Conservation (phyloP, 2,888 invertebrate genomes). For the Serrognathus titanus region DNA sequence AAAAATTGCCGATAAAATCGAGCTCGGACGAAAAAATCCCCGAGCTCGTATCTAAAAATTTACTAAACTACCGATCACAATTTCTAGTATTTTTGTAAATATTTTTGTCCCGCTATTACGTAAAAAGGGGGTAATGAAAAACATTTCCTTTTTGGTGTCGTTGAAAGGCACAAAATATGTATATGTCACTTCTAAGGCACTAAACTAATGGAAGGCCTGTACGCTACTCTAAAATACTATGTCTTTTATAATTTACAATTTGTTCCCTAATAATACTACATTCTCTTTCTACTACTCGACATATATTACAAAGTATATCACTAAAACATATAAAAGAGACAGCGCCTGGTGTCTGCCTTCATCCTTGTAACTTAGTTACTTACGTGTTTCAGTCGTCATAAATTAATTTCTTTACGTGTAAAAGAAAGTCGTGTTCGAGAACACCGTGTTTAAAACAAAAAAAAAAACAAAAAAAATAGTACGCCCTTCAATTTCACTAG, state of each 20-base stretch:
- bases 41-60: not conserved
- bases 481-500: slow-evolving; percentile 14
- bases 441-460: slow-evolving; percentile 9
- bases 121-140: slow-evolving; percentile 9
- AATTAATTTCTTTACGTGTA: slow-evolving; percentile 20
- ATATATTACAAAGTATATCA: slow-evolving; percentile 18
- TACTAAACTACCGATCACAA: no score
- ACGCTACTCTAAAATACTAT: slow-evolving; percentile 26
- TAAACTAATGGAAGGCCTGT: slow-evolving; percentile 44
- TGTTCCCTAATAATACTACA: slow-evolving; percentile 32
- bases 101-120: not conserved
- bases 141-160: slow-evolving; percentile 25
- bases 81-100: not conserved
- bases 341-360: slow-evolving; percentile 20
- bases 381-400: slow-evolving; percentile 20
- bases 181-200: slow-evolving; percentile 49
- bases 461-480: slow-evolving; percentile 25
- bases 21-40: not conserved
- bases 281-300: slow-evolving; percentile 17
- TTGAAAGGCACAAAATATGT: slow-evolving; percentile 38
- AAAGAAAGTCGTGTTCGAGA: slow-evolving; percentile 2
- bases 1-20: no score
- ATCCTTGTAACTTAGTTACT: slow-evolving; percentile 26
- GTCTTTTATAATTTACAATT: slow-evolving; percentile 32
- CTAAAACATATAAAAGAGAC: slow-evolving; percentile 23